phyloP scores from a whole-genome alignment of 2,113 vertebrate species.

The Crotalus helleri region DNA sequence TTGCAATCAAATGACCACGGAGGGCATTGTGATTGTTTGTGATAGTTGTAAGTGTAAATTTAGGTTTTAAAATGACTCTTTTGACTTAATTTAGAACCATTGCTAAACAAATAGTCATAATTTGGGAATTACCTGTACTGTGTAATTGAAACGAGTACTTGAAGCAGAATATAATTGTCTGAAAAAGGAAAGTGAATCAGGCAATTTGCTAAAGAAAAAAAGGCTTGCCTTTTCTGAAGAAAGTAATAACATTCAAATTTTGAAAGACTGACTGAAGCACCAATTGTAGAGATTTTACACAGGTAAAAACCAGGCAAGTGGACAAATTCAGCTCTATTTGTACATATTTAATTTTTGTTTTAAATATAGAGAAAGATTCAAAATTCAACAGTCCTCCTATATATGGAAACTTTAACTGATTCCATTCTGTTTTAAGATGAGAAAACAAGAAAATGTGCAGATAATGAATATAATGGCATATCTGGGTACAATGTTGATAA shows the following conservation, averaged over 20 bases:
- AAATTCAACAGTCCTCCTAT: too few species aligned
- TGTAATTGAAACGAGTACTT: background rate
- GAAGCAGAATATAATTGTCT: background rate
- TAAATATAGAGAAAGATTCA: background rate
- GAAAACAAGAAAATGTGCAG: background rate
- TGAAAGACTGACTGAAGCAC: background rate
- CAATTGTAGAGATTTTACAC: background rate
- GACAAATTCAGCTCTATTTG: background rate
- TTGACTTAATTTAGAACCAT: background rate
- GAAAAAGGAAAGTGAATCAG: background rate
- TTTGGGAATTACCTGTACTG: background rate
- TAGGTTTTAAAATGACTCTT: background rate
- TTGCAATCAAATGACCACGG: background rate
- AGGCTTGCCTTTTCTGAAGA: background rate
- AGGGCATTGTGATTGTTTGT: background rate
- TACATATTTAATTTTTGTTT: background rate
- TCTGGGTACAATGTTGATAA: background rate
- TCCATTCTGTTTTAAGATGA: background rate
- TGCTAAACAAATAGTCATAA: background rate
- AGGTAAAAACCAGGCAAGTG: background rate
- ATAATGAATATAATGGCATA: background rate
- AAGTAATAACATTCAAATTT: background rate
- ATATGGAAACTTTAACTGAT: background rate
- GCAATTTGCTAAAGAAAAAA: background rate
- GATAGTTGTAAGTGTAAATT: background rate